Conservation (phyloP, 2,113 vertebrate species). For the Regulus satrapa region DNA sequence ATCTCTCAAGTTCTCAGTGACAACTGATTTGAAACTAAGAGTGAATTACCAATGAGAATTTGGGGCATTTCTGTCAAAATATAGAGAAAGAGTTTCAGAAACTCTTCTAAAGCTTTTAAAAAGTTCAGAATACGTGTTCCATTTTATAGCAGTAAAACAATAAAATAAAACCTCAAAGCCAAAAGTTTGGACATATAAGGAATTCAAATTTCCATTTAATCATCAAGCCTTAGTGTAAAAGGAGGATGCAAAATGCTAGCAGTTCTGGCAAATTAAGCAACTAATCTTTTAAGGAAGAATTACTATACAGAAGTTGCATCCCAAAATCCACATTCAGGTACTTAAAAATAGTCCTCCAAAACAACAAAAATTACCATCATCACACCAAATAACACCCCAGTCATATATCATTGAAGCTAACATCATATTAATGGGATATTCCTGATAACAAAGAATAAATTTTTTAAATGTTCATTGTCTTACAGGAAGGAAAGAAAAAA, state of each 20-base stretch:
- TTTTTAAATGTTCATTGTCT: accelerated
- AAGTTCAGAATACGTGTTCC: not conserved
- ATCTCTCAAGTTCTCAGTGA: constrained; percentile 27
- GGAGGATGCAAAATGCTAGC: not conserved
- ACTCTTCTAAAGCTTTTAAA: not conserved
- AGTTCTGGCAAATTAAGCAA: not conserved
- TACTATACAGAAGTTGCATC: not conserved
- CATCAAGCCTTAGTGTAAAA: not conserved
- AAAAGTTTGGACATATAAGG: not conserved
- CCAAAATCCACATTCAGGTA: not conserved
- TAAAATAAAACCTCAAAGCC: not conserved
- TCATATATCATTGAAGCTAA: not conserved
- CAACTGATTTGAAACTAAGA: not conserved
- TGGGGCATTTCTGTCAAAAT: not conserved
- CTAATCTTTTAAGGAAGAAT: not conserved
- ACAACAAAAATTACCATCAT: not conserved
- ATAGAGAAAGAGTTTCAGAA: not conserved
- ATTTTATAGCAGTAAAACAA: not conserved
- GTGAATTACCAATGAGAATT: not conserved
- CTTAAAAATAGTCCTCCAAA: not conserved
- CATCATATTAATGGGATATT: not conserved
- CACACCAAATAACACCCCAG: not conserved
- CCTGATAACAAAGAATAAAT: not conserved
- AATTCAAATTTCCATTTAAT: not conserved
- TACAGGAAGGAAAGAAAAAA: not conserved